Conservation (phyloP, 2,797 vertebrate genomes). For the Corythornis leucogaster region DNA sequence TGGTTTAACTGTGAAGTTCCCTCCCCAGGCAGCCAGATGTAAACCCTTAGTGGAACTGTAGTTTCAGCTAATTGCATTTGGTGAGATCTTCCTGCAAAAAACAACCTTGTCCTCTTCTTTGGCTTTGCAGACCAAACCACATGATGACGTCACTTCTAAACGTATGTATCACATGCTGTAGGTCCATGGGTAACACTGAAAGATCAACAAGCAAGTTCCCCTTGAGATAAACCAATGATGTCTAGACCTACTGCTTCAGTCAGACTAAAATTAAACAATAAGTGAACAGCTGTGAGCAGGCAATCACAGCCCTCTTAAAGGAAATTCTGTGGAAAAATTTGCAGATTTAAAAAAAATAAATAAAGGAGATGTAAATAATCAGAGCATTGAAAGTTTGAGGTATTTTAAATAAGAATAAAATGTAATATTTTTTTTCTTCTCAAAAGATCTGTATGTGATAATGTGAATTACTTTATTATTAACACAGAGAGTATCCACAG, state of each 20-base stretch:
- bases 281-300: slow-evolving; percentile 52
- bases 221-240: slow-evolving; percentile 29
- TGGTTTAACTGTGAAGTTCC: not conserved
- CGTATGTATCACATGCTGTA: not conserved
- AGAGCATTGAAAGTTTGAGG: not conserved
- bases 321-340: slow-evolving; percentile 31
- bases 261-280: slow-evolving; percentile 37
- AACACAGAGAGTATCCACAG: not conserved
- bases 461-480: not conserved
- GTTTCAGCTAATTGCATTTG: not conserved
- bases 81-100: slow-evolving; percentile 9
- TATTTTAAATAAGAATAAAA: not conserved
- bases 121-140: not conserved
- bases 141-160: not conserved
- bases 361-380: not conserved
- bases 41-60: slow-evolving; percentile 9
- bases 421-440: not conserved
- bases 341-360: not conserved
- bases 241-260: slow-evolving; percentile 48
- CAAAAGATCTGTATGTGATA: not conserved
- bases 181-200: not conserved
- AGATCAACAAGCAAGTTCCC: slow-evolving; percentile 21
- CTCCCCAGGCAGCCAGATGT: slow-evolving; percentile 22
- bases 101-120: not conserved
- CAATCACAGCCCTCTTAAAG: slow-evolving; percentile 29